Conservation (phyloP, 2,113 vertebrate genomes). For the Fulmarus glacialis region DNA sequence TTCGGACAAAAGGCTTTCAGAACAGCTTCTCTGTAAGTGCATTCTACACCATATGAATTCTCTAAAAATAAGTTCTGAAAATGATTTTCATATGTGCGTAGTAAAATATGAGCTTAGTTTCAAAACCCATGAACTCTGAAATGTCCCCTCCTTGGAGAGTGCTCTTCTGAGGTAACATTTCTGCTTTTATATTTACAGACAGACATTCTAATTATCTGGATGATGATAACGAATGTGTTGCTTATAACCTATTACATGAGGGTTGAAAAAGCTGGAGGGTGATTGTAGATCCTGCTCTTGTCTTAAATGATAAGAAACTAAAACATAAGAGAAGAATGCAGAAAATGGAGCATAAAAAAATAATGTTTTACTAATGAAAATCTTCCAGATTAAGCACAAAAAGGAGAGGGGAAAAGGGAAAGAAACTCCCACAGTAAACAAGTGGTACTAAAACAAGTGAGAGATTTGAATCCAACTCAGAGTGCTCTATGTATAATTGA, state of each 20-base stretch:
- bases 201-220: constrained; percentile 68
- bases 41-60: not conserved
- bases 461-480: not conserved
- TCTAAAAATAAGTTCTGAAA: constrained; percentile 40
- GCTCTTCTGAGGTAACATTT: constrained; percentile 50
- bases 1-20: constrained; percentile 3
- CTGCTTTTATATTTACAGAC: constrained; percentile 67
- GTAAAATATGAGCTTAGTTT: constrained; percentile 51
- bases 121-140: constrained; percentile 4
- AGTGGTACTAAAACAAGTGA: constrained; percentile 13
- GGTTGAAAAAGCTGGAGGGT: constrained; percentile 64
- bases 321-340: constrained; percentile 54
- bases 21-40: not conserved
- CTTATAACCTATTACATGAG: constrained; percentile 66
- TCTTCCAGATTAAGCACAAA: constrained; percentile 45
- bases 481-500: constrained; percentile 48
- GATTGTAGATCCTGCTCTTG: constrained; percentile 27
- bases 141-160: not conserved
- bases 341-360: constrained; percentile 71
- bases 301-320: constrained; percentile 54
- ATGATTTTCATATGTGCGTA: not conserved
- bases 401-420: not conserved
- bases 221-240: constrained; percentile 67
- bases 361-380: constrained; percentile 65
- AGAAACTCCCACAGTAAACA: constrained; percentile 54